phyloP scores from a whole-genome alignment of 2,888 invertebrate genomes.

The Trichogramma dendrolimi region DNA sequence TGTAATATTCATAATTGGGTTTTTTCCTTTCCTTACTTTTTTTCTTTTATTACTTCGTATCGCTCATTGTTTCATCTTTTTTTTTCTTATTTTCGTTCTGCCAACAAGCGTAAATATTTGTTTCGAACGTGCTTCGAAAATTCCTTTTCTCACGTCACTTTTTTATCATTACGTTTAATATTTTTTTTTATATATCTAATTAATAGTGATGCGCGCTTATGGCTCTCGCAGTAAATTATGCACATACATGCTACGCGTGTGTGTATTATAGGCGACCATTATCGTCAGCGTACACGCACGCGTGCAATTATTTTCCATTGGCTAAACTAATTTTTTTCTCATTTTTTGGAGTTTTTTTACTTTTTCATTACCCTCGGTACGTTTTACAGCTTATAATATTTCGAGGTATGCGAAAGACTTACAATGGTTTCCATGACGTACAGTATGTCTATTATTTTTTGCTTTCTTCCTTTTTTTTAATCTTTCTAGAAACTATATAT shows the following conservation, averaged over 20 bases:
- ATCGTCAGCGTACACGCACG: too few species aligned
- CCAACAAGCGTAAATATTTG: background rate
- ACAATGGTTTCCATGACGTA: slow-evolving; percentile 7
- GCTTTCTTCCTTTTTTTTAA: background rate
- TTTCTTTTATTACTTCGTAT: slow-evolving; percentile 17
- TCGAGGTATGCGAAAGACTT: slow-evolving; percentile 16
- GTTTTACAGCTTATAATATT: background rate
- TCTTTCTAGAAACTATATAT: slow-evolving; percentile 23
- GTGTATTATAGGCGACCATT: too few species aligned
- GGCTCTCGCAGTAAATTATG: too few species aligned
- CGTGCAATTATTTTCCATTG: too few species aligned
- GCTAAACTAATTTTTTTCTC: background rate
- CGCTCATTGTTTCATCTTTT: slow-evolving; percentile 15
- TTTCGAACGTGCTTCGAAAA: slow-evolving; percentile 8
- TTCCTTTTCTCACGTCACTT: background rate
- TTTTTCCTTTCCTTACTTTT: slow-evolving; percentile 28
- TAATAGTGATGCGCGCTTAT: too few species aligned
- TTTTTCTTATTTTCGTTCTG: slow-evolving; percentile 6
- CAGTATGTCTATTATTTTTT: slow-evolving; percentile 16
- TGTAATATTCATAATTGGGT: slow-evolving; percentile 2
- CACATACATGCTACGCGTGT: too few species aligned
- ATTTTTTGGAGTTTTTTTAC: slow-evolving; percentile 3
- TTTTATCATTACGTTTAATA: too few species aligned
- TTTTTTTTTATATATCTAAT: too few species aligned
- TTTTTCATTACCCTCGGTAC: slow-evolving; percentile 3